phyloP scores from a whole-genome alignment of 2,797 vertebrate species.

The Darevskia nairensis region DNA sequence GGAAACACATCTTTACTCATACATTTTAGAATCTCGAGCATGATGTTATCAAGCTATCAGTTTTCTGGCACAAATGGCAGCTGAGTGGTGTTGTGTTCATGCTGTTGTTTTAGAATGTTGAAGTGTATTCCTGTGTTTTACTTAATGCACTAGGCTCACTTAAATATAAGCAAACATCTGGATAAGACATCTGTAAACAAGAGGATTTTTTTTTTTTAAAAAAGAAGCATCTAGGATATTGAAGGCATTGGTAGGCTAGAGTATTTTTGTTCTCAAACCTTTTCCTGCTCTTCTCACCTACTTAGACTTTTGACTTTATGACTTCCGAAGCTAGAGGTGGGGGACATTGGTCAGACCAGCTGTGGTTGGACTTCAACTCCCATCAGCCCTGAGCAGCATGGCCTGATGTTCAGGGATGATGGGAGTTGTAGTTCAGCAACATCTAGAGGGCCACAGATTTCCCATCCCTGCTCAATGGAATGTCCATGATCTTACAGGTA shows the following conservation, averaged over 20 bases:
- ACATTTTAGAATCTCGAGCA: constrained; percentile 47
- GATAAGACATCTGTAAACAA: constrained; percentile 27
- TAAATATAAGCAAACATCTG: constrained; percentile 46
- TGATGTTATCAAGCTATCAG: constrained; percentile 21
- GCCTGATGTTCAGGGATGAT: neutral
- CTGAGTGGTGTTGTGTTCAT: neutral
- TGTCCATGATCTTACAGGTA: neutral
- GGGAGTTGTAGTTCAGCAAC: neutral
- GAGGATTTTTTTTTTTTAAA: neutral
- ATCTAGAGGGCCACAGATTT: neutral
- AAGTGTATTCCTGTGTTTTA: neutral
- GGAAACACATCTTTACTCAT: neutral
- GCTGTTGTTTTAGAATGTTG: constrained; percentile 25
- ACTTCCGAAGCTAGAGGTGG: too few species aligned
- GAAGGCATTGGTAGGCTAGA: neutral
- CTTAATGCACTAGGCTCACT: neutral
- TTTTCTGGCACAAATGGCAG: constrained; percentile 42
- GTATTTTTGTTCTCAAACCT: neutral
- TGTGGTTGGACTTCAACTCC: too few species aligned
- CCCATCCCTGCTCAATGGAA: neutral
- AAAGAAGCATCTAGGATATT: neutral
- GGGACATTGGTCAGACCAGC: neutral
- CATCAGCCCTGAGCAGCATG: neutral
- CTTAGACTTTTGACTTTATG: neutral
- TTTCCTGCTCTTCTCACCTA: too few species aligned